Evolutionary conservation across 2,888 invertebrate genomes (phyloP).

Genomic region (Hemaris fuciformis): DNA sequence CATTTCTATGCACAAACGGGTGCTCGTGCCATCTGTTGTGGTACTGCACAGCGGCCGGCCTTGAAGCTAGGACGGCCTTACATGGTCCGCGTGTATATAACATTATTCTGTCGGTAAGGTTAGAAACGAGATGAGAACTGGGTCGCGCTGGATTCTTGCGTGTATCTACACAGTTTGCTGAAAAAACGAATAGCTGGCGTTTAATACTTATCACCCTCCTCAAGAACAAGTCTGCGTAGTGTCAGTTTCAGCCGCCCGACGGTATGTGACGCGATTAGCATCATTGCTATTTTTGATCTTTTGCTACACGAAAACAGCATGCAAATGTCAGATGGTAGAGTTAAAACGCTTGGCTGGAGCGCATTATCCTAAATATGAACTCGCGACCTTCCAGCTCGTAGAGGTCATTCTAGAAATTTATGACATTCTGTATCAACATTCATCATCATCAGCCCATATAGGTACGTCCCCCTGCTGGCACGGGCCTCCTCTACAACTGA

Average conservation of each 20-base stretch:
- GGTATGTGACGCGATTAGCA: slow-evolving; percentile 1
- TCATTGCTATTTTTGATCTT: slow-evolving; percentile 19
- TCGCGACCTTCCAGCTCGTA: background rate
- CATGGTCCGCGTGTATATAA: slow-evolving; percentile 36
- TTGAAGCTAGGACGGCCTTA: slow-evolving; percentile 44
- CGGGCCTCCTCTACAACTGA: no score
- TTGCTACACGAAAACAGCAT: slow-evolving; percentile 15
- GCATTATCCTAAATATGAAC: background rate
- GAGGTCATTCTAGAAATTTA: background rate
- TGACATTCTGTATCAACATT: no score
- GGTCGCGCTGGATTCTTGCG: slow-evolving; percentile 20
- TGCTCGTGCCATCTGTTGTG: slow-evolving; percentile 50
- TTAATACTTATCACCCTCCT: slow-evolving; percentile 1
- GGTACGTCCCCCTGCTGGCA: no score
- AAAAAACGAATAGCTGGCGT: background rate
- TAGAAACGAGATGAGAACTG: slow-evolving; percentile 23
- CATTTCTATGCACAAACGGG: slow-evolving; percentile 35
- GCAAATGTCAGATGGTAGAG: slow-evolving; percentile 19
- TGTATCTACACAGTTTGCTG: background rate
- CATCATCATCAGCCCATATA: no score
- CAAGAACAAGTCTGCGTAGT: slow-evolving; percentile 20
- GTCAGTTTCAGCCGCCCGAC: slow-evolving; percentile 20
- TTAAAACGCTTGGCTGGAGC: slow-evolving; percentile 6
- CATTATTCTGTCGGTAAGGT: slow-evolving; percentile 29
- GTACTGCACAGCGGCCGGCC: slow-evolving; percentile 38